These are phyloP conservation scores for Spondyliosoma cantharus DNA, from an alignment of 2,797 vertebrate species.

Conservation along the genomic window DNA sequence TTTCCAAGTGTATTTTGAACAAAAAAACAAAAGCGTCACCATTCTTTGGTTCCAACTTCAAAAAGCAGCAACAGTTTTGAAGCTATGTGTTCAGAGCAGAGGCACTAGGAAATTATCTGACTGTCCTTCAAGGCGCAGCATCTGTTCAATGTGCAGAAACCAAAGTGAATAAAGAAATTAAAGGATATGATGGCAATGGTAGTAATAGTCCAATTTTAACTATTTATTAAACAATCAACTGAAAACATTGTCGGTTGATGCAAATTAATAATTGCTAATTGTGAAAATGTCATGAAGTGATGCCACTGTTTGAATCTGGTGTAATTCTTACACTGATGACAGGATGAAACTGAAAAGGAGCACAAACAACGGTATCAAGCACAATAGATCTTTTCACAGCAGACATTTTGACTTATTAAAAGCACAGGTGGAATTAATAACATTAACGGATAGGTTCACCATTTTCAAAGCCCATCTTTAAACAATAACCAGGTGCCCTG, in stretches of 20 bases:
- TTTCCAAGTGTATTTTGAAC: background rate
- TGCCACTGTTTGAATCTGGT: background rate
- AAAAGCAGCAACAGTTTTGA: slow-evolving; percentile 22
- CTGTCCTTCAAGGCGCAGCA: background rate
- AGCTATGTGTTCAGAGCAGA: slow-evolving; percentile 23
- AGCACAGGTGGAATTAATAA: background rate
- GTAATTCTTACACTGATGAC: slow-evolving; percentile 16
- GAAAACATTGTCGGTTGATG: background rate
- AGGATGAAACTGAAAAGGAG: slow-evolving; percentile 10
- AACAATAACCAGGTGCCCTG: background rate
- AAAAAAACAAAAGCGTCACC: too few relatives aligned
- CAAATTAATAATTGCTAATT: background rate
- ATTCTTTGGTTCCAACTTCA: slow-evolving; percentile 22
- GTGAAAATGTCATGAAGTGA: slow-evolving; percentile 4
- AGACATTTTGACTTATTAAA: background rate
- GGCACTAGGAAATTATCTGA: slow-evolving; percentile 13
- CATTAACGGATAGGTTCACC: background rate
- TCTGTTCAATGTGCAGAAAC: background rate
- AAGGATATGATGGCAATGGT: slow-evolving; percentile 1
- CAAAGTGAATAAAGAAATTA: background rate
- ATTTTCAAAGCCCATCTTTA: background rate
- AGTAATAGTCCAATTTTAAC: background rate
- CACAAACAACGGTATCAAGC: background rate
- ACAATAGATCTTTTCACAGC: background rate
- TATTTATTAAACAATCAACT: slow-evolving; percentile 3